Evolutionary conservation across 2,113 vertebrate genomes (phyloP), one percentile per base, ranked within the genome.

Genomic region (Rhea americana): DNA sequence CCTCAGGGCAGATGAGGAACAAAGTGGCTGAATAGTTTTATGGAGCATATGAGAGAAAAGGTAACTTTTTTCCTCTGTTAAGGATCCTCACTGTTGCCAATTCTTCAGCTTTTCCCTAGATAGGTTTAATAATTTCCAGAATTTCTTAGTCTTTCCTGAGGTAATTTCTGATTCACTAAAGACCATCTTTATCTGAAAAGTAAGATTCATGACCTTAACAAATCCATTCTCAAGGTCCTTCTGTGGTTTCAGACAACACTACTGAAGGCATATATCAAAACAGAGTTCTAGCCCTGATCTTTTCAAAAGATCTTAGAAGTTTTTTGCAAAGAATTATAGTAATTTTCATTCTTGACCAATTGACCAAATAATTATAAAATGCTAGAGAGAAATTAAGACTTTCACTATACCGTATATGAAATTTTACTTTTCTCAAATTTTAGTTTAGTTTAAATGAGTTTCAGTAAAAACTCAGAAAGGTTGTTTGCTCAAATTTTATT

Each of bases 141-240:
- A 53, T 89, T 92, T 93, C 62, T 63, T 53, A 13, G 53, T 73
- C 67, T 81, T 87, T 67, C 63, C 26, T 11, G 5, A 91, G 93
- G 74, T 90, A 94, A 92, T 90, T 92, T 92, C 71, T 76, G 89
- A 87, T 96, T 96, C 63, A 39, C 92, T 92, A 92, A 93, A 89
- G 91, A 73, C 47, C 78, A 90, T 94, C 85, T 91, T 91, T 80
- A 86, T 95, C 93, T 87, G 13, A 92, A 92, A 84, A 48, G 65
- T 84, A 90, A 96, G 92, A 93, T 93, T 84, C 92, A 93, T 94
- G 91, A 79, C 77, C 86, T 32, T 81, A 86, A 73, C 77, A 89
- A 96, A 93, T 47, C 77, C 58, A 89, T 87, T 94, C 62, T 82
- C 51, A 55, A 89, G 76, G 80, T 35, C 32, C 25, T 32, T 65